Evolutionary conservation across 2,797 vertebrate species (phyloP).

Genomic region (Ficedula albicollis): DNA sequence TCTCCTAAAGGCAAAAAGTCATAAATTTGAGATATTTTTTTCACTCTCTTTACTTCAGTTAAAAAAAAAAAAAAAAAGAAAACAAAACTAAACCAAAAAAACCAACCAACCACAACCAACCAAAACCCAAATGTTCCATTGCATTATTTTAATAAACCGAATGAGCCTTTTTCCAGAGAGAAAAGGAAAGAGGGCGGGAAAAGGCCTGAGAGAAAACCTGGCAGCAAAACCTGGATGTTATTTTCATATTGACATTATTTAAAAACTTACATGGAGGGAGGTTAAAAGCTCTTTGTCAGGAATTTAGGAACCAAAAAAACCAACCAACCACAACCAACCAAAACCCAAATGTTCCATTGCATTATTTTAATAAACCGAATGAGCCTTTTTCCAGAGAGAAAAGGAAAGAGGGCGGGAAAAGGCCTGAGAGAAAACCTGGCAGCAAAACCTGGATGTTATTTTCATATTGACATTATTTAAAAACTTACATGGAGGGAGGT

Average conservation of each 20-base stretch:
- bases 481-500: accelerated
- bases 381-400: not conserved
- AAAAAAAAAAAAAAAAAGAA: not conserved
- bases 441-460: not conserved
- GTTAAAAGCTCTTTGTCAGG: not conserved
- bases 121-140: no score
- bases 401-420: accelerated
- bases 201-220: not conserved
- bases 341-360: no score
- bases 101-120: no score
- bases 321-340: no score
- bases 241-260: not conserved
- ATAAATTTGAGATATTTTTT: not conserved
- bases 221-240: not conserved
- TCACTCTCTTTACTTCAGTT: not conserved
- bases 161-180: not conserved
- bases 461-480: not conserved
- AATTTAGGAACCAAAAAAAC: not conserved
- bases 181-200: not conserved
- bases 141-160: not conserved
- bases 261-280: accelerated
- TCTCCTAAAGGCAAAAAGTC: not conserved
- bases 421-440: not conserved
- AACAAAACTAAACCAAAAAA: not conserved
- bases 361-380: not conserved